phyloP scores from a whole-genome alignment of 2,113 vertebrate species.

The Grammomys dolichurus region DNA sequence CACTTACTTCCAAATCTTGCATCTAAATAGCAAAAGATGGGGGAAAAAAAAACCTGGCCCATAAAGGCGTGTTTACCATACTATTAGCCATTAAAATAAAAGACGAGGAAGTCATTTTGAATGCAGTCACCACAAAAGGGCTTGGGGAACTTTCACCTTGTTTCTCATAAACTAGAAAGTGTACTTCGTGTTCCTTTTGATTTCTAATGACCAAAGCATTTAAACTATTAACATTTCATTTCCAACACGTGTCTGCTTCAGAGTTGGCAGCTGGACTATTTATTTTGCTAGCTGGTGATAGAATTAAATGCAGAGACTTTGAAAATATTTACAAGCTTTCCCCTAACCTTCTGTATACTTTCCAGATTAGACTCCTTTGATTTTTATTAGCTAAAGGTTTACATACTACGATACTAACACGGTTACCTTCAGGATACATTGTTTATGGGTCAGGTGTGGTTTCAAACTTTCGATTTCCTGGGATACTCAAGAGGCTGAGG shows the following conservation, averaged over 20 bases:
- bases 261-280: slow-evolving; percentile 84
- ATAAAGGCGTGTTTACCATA: not conserved
- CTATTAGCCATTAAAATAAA: slow-evolving; percentile 64
- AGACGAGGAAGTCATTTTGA: slow-evolving; percentile 77
- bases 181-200: slow-evolving; percentile 81
- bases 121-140: slow-evolving; percentile 67
- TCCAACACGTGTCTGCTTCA: slow-evolving; percentile 84
- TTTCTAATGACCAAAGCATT: slow-evolving; percentile 80
- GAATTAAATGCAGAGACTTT: slow-evolving; percentile 89
- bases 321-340: slow-evolving; percentile 84
- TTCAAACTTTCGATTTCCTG: slow-evolving; percentile 78
- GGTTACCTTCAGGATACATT: slow-evolving; percentile 87
- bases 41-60: not conserved
- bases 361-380: slow-evolving; percentile 88
- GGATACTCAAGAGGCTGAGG: slow-evolving; percentile 69
- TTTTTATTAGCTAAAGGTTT: slow-evolving; percentile 88
- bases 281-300: slow-evolving; percentile 85
- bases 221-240: slow-evolving; percentile 81
- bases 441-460: slow-evolving; percentile 85
- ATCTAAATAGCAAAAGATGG: not conserved
- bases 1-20: slow-evolving; percentile 59
- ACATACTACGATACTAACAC: slow-evolving; percentile 85
- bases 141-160: slow-evolving; percentile 78
- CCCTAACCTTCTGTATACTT: slow-evolving; percentile 85
- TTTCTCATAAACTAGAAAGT: slow-evolving; percentile 79